A percentile compares a stretch with the other conserved stretches of the same genome.
These are phyloP conservation scores for Cantharis rufa DNA, from an alignment of 2,888 invertebrate genomes.

Conservation along the genomic window DNA sequence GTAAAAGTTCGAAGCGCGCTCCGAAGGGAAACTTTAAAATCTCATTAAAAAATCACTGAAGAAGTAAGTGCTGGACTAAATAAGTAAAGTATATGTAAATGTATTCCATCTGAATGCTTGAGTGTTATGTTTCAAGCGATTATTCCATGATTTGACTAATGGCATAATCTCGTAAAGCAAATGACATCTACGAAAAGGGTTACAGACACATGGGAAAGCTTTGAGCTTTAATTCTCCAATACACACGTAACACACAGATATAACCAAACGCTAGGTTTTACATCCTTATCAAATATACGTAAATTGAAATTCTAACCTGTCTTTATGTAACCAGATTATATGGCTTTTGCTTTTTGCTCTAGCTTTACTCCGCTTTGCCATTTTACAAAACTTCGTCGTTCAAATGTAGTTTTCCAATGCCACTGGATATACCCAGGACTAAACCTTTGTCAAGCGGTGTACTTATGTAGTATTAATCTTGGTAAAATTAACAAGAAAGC, in stretches of 20 bases:
- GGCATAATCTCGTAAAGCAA: slow-evolving; percentile 47
- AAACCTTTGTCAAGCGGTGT: neutral
- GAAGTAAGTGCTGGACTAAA: neutral
- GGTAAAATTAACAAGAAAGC: neutral
- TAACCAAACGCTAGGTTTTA: slow-evolving; percentile 11
- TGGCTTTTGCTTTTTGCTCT: slow-evolving; percentile 19
- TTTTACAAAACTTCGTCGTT: neutral
- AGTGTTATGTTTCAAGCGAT: slow-evolving; percentile 44
- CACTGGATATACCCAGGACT: neutral
- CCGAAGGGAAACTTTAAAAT: neutral
- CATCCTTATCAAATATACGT: slow-evolving; percentile 26
- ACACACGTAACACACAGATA: slow-evolving; percentile 7
- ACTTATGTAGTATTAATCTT: neutral
- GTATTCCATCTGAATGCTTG: slow-evolving; percentile 38
- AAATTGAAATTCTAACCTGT: slow-evolving; percentile 27
- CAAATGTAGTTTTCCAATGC: neutral
- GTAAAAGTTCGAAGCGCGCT: neutral
- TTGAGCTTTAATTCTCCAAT: slow-evolving; percentile 17
- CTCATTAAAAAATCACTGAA: neutral
- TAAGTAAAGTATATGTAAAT: slow-evolving; percentile 38
- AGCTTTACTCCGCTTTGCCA: neutral
- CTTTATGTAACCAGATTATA: slow-evolving; percentile 23
- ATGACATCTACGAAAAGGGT: slow-evolving; percentile 40
- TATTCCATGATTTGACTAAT: slow-evolving; percentile 48
- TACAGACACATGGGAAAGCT: slow-evolving; percentile 30